Conservation (phyloP, 2,113 vertebrate genomes). For the Cochlearius cochlearius region DNA sequence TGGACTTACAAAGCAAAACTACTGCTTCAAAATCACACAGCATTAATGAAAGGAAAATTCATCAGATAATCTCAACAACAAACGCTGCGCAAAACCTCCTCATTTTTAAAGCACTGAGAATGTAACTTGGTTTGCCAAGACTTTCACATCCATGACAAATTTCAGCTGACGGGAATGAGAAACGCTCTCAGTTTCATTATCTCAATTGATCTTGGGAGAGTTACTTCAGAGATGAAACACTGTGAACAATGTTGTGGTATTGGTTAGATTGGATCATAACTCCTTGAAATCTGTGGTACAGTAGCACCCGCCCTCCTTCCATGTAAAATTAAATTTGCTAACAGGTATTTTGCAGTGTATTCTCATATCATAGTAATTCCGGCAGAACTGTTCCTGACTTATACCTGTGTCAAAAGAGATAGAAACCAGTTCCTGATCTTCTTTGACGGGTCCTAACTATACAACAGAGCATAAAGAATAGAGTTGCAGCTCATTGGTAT, state of each 20-base stretch:
- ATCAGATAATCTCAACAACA: background rate
- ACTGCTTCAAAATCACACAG: background rate
- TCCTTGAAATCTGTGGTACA: background rate
- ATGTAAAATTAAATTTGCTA: background rate
- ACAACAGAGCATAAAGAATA: background rate
- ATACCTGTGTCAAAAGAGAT: rapidly evolving
- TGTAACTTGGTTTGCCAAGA: background rate
- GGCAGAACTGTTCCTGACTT: background rate
- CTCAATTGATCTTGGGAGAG: background rate
- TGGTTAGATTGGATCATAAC: background rate
- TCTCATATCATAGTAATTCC: background rate
- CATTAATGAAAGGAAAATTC: background rate
- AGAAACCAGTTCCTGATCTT: background rate
- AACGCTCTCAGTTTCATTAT: background rate
- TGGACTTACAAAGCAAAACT: background rate
- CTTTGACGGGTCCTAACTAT: background rate
- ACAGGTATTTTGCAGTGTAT: background rate
- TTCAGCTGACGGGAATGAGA: background rate
- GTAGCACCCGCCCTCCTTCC: background rate
- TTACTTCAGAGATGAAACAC: background rate
- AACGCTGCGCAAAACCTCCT: background rate
- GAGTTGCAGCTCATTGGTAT: rapidly evolving
- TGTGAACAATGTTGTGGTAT: background rate
- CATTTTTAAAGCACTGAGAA: background rate
- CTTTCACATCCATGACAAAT: background rate